phyloP scores from a whole-genome alignment of 2,113 vertebrate genomes.

The Rhodinocichla rosea region DNA sequence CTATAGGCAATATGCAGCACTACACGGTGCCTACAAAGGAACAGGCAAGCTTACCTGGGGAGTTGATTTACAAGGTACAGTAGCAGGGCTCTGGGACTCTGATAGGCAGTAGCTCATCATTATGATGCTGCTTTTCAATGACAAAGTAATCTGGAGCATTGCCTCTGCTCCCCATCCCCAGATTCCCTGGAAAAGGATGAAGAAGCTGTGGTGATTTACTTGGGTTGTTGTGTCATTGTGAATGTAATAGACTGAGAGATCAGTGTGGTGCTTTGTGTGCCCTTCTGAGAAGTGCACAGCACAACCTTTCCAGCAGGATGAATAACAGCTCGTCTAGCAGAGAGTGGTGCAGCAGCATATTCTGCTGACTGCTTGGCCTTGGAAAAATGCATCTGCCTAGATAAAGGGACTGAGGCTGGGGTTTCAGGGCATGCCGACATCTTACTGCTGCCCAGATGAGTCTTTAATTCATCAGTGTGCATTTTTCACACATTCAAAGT shows the following conservation, averaged over 20 bases:
- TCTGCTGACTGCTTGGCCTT: not conserved
- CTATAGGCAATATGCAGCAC: not conserved
- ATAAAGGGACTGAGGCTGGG: not conserved
- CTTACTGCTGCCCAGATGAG: not conserved
- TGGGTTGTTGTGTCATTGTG: not conserved
- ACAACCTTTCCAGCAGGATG: not conserved
- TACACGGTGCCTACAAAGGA: not conserved
- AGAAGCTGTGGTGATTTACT: not conserved
- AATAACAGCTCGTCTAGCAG: not conserved
- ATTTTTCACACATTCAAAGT: not conserved
- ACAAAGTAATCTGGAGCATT: not conserved
- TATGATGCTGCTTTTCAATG: not conserved
- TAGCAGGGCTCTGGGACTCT: not conserved
- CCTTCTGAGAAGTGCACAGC: not conserved
- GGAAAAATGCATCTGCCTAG: not conserved
- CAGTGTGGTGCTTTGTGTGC: not conserved
- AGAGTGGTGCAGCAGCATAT: not conserved
- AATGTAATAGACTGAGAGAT: not conserved
- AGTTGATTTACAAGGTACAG: not conserved
- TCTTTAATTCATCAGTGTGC: not conserved
- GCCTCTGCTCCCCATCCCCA: not conserved
- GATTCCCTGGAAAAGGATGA: slow-evolving; percentile 11
- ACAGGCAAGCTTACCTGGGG: not conserved
- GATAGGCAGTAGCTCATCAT: not conserved
- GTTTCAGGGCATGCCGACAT: not conserved